These are phyloP conservation scores for Indri indri DNA, from an alignment of 2,113 vertebrate genomes.

Conservation along the genomic window DNA sequence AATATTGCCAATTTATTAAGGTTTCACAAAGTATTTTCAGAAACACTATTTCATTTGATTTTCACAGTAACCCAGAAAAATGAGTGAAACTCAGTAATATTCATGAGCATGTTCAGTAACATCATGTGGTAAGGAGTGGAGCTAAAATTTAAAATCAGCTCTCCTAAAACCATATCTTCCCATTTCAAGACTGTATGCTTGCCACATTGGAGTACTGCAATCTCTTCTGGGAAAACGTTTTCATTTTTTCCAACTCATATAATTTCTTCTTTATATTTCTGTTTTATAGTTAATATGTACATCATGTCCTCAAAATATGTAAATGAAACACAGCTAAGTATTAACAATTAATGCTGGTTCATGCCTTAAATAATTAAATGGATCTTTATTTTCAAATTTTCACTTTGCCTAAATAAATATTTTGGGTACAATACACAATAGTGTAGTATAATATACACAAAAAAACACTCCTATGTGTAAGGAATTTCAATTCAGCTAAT, in stretches of 20 bases:
- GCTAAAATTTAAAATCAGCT: background rate
- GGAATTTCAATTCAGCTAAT: background rate
- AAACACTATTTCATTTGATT: background rate
- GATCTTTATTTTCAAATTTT: background rate
- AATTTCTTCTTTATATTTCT: background rate
- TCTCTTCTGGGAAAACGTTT: background rate
- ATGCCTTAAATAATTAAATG: background rate
- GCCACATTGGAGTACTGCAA: background rate
- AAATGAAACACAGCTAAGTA: background rate
- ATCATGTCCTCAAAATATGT: background rate
- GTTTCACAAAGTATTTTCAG: background rate
- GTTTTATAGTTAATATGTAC: background rate
- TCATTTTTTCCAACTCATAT: background rate
- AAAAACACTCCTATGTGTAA: background rate
- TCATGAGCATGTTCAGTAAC: background rate
- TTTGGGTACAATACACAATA: background rate
- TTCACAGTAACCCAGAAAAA: background rate
- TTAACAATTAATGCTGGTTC: background rate
- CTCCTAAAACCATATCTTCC: background rate
- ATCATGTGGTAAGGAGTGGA: background rate
- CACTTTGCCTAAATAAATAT: conserved; percentile 27
- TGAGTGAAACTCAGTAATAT: background rate
- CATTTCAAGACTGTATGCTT: background rate
- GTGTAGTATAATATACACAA: background rate
- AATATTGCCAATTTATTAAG: background rate